Base-by-base conservation (phyloP, 2,888 invertebrate genomes). In the Chrysolina oricalcia region DNA sequence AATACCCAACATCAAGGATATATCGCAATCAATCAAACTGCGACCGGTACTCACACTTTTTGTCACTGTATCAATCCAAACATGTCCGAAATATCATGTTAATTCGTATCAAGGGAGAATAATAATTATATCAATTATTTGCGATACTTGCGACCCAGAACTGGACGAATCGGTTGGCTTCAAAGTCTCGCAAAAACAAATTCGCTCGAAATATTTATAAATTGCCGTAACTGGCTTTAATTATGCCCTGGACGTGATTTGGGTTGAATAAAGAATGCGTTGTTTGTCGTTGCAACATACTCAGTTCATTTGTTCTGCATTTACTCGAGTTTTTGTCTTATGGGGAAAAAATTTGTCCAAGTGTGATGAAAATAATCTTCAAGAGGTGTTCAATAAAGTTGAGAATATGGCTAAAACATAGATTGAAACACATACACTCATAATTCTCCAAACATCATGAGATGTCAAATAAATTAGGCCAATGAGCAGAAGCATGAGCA, bases 131-230 rank as follows among this genome's bases (percentile, higher is more conserved):
- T 48, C 72, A 75, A 75, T 78, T 75, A 73, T 65, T 70, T 40
- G 77, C 71, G 63, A 70, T 74, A 73, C 70, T 77, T 68, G 72
- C 48, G 56, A 75, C 63, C 63, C 64, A 19, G 56, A 75, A 77
- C 73, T 66, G 63, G 62, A 69, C 35, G 69, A 74, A 75, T 75
- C 53, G 73, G 74, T 69, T 65, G 70, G 68, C 68, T 72, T 78
- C 71, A 10, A 41, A 23, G 62, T 80, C 81, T 79, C 80, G 81
- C 76, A 76, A 76, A 78, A 76, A 76, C 74, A 72, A 73, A 72
- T 73, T 77, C 65, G 56, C 10, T 59, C 63, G 65, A 72, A 74
- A 78, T 75, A 73, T 78, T 70, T 78, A 75, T 74, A 70, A 70
- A 76, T 76, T 68, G 71, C 72, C 73, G 56, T 66, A 75, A 73